Conservation (phyloP, 2,113 vertebrate genomes). For the Fregata magnificens region DNA sequence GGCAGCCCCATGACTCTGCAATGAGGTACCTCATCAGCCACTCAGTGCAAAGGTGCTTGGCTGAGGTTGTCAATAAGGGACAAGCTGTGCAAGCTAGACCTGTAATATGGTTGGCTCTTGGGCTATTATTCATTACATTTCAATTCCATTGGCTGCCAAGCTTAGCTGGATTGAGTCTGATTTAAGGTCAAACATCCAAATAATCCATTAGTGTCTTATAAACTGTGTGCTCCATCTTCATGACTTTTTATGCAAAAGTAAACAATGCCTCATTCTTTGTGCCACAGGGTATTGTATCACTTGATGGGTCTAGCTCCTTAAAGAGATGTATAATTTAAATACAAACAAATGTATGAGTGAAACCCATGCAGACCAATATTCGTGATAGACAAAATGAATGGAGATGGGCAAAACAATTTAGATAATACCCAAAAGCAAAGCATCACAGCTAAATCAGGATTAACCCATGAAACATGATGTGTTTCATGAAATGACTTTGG, state of each 20-base stretch:
- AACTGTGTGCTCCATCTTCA: background rate
- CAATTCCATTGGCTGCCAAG: background rate
- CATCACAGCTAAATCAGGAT: slow-evolving; percentile 35
- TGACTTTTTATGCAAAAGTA: slow-evolving; percentile 20
- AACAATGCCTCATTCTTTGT: background rate
- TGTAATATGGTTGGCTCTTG: background rate
- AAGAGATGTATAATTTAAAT: slow-evolving; percentile 30
- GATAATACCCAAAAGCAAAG: slow-evolving; percentile 40
- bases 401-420: slow-evolving; percentile 35
- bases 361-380: background rate
- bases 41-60: background rate
- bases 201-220: slow-evolving; percentile 1
- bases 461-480: slow-evolving; percentile 25
- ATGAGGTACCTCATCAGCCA: background rate
- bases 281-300: background rate
- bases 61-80: background rate
- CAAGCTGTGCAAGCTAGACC: background rate
- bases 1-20: accelerated
- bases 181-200: slow-evolving; percentile 22
- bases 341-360: slow-evolving; percentile 19
- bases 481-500: slow-evolving; percentile 14
- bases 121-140: background rate
- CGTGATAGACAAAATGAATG: background rate
- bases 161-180: background rate
- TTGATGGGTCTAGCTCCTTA: slow-evolving; percentile 20